Evolutionary conservation across 35 echinoderm and acorn worm species (phyloP).

Genomic region (Holothuria glaberrima): DNA sequence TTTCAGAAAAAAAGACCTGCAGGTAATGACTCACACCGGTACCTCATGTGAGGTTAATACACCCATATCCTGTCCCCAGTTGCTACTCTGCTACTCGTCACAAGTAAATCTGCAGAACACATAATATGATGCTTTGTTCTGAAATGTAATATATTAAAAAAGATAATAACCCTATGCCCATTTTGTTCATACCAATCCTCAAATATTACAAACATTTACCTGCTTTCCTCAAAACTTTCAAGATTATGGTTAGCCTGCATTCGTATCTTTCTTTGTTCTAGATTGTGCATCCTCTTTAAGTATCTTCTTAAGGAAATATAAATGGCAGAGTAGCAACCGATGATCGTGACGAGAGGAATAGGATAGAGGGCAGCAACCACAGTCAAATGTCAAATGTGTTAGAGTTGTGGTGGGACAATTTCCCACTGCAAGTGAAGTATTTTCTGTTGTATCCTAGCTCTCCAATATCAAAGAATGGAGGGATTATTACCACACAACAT

Average conservation of each 20-base stretch:
- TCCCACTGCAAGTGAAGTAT: constrained; percentile 67
- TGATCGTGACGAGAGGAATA: constrained; percentile 37
- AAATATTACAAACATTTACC: no score
- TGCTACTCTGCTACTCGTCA: no score
- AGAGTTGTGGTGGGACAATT: constrained; percentile 56
- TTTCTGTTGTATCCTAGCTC: constrained; percentile 69
- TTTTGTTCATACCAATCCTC: no score
- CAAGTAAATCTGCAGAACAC: no score
- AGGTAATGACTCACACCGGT: no score
- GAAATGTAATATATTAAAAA: no score
- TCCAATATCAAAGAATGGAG: constrained; percentile 64
- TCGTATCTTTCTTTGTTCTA: background rate
- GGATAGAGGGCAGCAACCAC: constrained; percentile 33
- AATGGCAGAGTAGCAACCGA: constrained; percentile 43
- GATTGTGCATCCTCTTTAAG: constrained; percentile 11
- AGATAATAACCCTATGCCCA: no score
- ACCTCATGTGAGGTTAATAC: no score
- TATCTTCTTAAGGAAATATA: constrained; percentile 24
- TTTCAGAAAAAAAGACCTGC: no score
- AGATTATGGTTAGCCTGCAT: background rate
- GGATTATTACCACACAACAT: constrained; percentile 41
- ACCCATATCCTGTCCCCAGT: no score
- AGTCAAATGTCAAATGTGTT: constrained; percentile 48
- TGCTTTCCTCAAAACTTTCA: background rate
- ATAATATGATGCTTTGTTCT: no score